These are phyloP conservation scores for Syngnathoides biaculeatus DNA, from an alignment of 2,113 vertebrate genomes.

Conservation along the genomic window DNA sequence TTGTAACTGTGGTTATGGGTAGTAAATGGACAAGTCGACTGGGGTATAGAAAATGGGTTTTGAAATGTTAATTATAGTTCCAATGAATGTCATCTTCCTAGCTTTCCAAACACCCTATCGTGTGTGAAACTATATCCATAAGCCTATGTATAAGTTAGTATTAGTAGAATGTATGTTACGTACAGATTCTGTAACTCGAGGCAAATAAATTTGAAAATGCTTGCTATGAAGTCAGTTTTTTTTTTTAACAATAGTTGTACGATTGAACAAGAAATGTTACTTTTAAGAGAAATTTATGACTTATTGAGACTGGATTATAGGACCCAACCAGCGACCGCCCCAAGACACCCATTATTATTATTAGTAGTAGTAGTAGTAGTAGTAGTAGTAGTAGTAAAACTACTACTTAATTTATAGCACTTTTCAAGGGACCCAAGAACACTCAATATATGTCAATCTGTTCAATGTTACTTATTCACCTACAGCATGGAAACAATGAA, in stretches of 20 bases:
- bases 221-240: background rate
- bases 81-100: background rate
- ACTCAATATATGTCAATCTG: no score
- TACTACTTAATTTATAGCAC: no score
- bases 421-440: no score
- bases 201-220: background rate
- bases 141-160: background rate
- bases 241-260: background rate
- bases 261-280: background rate
- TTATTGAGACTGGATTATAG: no score
- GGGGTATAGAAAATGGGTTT: slow-evolving; percentile 18
- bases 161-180: slow-evolving; percentile 21
- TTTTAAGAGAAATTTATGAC: slow-evolving; percentile 1
- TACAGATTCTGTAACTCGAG: background rate
- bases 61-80: slow-evolving; percentile 2
- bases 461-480: no score
- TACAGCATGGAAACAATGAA: no score
- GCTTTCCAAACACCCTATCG: background rate
- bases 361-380: no score
- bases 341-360: no score
- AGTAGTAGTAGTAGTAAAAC: no score
- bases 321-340: no score
- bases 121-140: background rate
- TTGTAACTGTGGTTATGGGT: slow-evolving; percentile 45
- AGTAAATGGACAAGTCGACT: slow-evolving; percentile 37